Percentiles rank a stretch among this genome's conserved stretches.
Evolutionary conservation across 2,113 vertebrate species (phyloP).

Genomic region (Chionodraco myersi): DNA sequence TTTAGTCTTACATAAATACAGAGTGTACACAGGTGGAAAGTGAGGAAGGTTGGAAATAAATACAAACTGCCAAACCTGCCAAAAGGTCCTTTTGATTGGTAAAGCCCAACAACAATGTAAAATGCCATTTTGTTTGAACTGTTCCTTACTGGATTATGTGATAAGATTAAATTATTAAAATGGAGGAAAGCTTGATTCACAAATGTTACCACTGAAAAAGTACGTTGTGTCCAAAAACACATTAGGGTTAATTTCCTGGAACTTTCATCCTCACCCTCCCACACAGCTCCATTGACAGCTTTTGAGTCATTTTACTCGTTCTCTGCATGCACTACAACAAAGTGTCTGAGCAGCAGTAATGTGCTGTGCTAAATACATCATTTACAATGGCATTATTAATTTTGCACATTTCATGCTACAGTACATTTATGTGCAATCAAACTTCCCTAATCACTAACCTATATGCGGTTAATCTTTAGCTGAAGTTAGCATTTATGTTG

Average conservation of each 20-base stretch:
- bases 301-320: slow-evolving; percentile 31
- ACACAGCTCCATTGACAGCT: slow-evolving; percentile 35
- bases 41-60: too few species aligned
- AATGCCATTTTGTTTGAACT: too few species aligned
- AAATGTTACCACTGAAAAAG: background rate
- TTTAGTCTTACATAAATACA: too few species aligned
- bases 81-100: too few species aligned
- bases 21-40: too few species aligned
- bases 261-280: slow-evolving; percentile 34
- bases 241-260: slow-evolving; percentile 34
- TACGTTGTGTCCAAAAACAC: slow-evolving; percentile 21
- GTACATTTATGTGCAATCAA: background rate
- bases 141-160: too few species aligned
- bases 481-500: background rate
- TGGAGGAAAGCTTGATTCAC: background rate
- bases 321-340: slow-evolving; percentile 18
- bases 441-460: background rate
- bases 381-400: background rate
- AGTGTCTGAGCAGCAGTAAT: slow-evolving; percentile 4
- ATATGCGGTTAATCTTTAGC: background rate
- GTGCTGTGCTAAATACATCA: slow-evolving; percentile 7
- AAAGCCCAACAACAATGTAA: too few species aligned
- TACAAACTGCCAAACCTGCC: too few species aligned
- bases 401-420: background rate
- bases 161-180: too few species aligned